Conservation (phyloP, 2,888 invertebrate genomes). For the Drosophila aldrichi region DNA sequence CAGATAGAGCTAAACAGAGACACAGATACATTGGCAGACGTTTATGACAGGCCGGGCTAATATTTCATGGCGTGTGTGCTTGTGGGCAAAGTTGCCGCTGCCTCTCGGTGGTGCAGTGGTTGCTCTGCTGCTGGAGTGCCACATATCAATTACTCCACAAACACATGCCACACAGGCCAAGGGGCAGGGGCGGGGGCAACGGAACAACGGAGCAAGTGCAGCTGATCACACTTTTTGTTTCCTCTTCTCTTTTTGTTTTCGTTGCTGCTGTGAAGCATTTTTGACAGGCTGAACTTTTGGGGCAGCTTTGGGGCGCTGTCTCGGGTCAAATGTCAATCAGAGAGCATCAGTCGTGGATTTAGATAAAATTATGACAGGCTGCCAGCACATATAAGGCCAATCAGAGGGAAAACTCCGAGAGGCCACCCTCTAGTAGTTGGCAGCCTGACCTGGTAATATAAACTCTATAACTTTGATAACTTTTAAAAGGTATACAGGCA, state of each 20-base stretch:
- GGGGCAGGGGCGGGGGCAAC: conserved; percentile 9
- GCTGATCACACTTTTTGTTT: conserved; percentile 75
- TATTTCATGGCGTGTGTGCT: conserved; percentile 68
- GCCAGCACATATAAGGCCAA: background rate
- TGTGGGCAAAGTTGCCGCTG: conserved; percentile 53
- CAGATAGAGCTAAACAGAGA: conserved; percentile 18
- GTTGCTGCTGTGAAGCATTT: conserved; percentile 41
- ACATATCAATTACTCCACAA: conserved; percentile 84
- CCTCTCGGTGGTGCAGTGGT: conserved; percentile 36
- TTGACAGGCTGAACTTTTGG: conserved; percentile 70
- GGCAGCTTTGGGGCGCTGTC: conserved; percentile 16
- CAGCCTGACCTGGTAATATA: background rate
- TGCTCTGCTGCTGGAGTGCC: conserved; percentile 64
- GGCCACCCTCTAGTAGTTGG: too few relatives aligned
- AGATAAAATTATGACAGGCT: conserved; percentile 5
- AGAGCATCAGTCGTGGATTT: conserved; percentile 27
- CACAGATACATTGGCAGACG: conserved; percentile 55
- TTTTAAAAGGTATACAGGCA: background rate
- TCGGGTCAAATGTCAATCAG: conserved; percentile 72
- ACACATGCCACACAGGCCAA: conserved; percentile 71
- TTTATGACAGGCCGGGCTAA: conserved; percentile 81
- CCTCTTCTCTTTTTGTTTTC: background rate
- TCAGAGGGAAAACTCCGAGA: background rate
- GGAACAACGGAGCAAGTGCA: conserved; percentile 67
- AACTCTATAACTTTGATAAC: background rate